These are phyloP conservation scores for Festucalex cinctus DNA, from an alignment of 2,113 vertebrate genomes.

Conservation along the genomic window DNA sequence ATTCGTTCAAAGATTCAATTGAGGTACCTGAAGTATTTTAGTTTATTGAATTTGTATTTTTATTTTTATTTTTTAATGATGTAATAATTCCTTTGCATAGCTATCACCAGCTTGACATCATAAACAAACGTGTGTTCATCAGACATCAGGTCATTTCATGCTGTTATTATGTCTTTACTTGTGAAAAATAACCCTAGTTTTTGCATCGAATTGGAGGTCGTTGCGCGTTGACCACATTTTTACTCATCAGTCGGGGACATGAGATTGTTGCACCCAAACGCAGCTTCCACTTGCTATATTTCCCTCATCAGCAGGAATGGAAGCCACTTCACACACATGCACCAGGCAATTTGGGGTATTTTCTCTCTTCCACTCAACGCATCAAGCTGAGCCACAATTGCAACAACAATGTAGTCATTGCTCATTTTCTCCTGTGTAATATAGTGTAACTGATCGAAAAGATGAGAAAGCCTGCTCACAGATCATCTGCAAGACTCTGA, in stretches of 20 bases:
- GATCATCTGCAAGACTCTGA: slow-evolving; percentile 69
- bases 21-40: not conserved
- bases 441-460: slow-evolving; percentile 48
- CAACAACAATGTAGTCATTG: slow-evolving; percentile 34
- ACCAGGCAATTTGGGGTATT: not conserved
- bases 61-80: not conserved
- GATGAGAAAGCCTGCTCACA: slow-evolving; percentile 57
- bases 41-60: not conserved
- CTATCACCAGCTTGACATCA: slow-evolving; percentile 43
- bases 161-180: slow-evolving; percentile 43
- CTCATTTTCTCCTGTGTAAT: slow-evolving; percentile 43
- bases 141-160: slow-evolving; percentile 37
- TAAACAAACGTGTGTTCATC: slow-evolving; percentile 21
- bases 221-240: slow-evolving; percentile 47
- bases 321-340: slow-evolving; percentile 27
- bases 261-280: slow-evolving; percentile 33
- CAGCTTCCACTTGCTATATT: slow-evolving; percentile 29
- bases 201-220: slow-evolving; percentile 47
- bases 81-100: slow-evolving; percentile 30
- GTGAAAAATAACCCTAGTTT: slow-evolving; percentile 48
- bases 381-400: slow-evolving; percentile 35
- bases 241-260: slow-evolving; percentile 30
- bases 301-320: slow-evolving; percentile 34
- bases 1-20: not conserved
- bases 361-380: not conserved